Percentiles rank a stretch among this genome's conserved stretches.
Evolutionary conservation across 1,140 invertebrate species (phyloP).

Genomic region (Phthorimaea operculella): DNA sequence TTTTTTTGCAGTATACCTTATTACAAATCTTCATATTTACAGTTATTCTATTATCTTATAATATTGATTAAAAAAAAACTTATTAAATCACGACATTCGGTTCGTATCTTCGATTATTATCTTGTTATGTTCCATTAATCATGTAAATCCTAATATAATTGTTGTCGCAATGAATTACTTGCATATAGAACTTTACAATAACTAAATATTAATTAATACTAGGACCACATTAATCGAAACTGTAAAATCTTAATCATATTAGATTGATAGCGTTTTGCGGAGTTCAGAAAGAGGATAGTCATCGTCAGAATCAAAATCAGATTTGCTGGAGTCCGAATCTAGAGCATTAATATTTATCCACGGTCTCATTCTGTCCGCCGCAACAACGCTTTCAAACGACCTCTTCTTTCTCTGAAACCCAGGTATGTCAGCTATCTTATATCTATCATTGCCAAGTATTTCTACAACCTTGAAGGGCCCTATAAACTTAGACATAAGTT

Average conservation of each 20-base stretch:
- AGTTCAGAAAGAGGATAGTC: not conserved
- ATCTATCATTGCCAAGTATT: not conserved
- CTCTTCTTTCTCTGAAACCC: not conserved
- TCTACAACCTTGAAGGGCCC: not conserved
- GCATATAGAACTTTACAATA: not conserved
- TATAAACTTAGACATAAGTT: slow-evolving; percentile 3
- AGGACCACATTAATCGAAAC: not conserved
- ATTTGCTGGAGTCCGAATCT: not conserved
- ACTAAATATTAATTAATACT: no score
- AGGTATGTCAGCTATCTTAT: slow-evolving; percentile 1
- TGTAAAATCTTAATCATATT: not conserved
- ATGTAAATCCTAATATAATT: not conserved
- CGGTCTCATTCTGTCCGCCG: slow-evolving; percentile 2
- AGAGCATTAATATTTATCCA: not conserved
- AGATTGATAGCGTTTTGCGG: not conserved
- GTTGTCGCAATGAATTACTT: not conserved
- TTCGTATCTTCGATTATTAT: not conserved
- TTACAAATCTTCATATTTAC: not conserved
- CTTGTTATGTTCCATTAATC: not conserved
- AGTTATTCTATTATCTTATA: not conserved
- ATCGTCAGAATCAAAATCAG: not conserved
- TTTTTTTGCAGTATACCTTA: no score
- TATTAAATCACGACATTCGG: slow-evolving; percentile 1
- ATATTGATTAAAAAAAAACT: not conserved
- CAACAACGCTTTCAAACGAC: not conserved